Evolutionary conservation across 1,140 invertebrate genomes (phyloP).

Genomic region (Centruroides sculpturatus): DNA sequence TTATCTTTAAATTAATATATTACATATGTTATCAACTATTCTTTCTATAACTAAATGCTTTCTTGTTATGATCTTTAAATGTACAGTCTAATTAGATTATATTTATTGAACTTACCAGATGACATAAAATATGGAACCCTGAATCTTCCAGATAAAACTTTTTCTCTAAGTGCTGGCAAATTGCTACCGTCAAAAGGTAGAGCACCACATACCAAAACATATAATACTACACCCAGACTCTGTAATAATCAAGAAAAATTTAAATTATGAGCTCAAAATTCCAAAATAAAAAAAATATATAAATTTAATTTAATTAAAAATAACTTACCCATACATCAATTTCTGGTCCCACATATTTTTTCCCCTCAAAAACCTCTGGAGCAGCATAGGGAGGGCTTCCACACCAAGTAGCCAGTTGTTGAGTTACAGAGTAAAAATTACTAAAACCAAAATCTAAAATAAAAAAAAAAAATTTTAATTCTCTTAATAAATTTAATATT

Average conservation of each 20-base stretch:
- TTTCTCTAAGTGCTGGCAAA: conserved; percentile 64
- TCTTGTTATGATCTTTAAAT: no score
- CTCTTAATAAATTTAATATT: not conserved
- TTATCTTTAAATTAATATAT: no score
- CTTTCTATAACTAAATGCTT: no score
- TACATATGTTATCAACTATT: no score
- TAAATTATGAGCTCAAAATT: no score
- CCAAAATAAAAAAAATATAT: no score
- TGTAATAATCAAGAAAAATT: conserved; percentile 31
- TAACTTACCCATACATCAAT: not conserved
- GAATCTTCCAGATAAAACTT: conserved; percentile 80
- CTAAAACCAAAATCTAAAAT: conserved; percentile 93
- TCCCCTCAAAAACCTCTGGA: conserved; percentile 85
- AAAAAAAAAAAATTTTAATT: not conserved
- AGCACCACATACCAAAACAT: conserved; percentile 87
- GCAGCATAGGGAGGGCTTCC: conserved; percentile 91
- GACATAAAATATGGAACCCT: conserved; percentile 95
- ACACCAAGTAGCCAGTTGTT: conserved; percentile 81
- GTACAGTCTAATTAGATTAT: no score
- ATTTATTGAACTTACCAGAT: conserved; percentile 28
- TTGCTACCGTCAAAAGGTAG: conserved; percentile 87
- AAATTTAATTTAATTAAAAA: no score
- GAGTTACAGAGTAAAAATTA: conserved; percentile 70
- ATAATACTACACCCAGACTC: conserved; percentile 88
- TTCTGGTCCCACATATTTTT: conserved; percentile 3